Conservation (phyloP, 2,797 vertebrate genomes). For the Babyrousa celebensis region DNA sequence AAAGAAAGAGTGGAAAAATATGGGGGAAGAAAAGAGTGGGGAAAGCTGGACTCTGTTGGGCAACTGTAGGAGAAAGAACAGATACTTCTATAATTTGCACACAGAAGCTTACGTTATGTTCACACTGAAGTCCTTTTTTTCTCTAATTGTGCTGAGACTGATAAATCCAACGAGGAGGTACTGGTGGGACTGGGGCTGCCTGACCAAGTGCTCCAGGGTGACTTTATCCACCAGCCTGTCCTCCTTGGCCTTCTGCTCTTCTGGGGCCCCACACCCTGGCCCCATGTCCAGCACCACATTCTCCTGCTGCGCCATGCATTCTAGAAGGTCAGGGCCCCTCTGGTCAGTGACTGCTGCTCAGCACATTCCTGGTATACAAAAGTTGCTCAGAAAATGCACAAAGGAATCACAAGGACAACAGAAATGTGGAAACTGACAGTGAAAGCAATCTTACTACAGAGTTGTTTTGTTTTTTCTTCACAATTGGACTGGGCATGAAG, state of each 20-base stretch:
- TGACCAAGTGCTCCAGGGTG: not conserved
- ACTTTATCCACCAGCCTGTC: not conserved
- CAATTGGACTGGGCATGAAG: accelerated
- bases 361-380: not conserved
- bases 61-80: not conserved
- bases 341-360: not conserved
- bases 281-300: not conserved
- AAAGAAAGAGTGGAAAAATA: not conserved
- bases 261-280: not conserved
- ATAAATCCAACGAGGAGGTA: not conserved
- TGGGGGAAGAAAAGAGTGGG: too few species aligned
- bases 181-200: too few species aligned
- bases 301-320: not conserved
- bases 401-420: not conserved
- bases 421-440: not conserved
- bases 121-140: too few species aligned
- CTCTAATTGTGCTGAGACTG: not conserved
- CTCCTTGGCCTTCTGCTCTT: not conserved
- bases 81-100: not conserved
- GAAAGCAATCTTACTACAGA: not conserved
- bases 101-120: not conserved
- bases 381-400: not conserved
- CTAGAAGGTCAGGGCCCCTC: not conserved
- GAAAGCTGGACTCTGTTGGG: too few species aligned
- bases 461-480: not conserved